phyloP scores from a whole-genome alignment of 2,797 vertebrate species.

The Pelobates cultripes region DNA sequence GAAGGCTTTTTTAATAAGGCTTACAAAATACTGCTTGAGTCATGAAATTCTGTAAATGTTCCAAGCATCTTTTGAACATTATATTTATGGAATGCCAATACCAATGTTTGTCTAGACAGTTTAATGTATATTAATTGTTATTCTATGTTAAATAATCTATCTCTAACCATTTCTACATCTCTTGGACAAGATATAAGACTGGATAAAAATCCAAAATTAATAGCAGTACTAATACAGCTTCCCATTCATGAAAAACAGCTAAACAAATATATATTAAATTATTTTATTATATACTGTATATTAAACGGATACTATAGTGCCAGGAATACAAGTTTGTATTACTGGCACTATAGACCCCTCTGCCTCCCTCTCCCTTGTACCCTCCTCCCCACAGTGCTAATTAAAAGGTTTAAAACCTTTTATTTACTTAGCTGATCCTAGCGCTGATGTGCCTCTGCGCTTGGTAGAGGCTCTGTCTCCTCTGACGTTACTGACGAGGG shows the following conservation, averaged over 20 bases:
- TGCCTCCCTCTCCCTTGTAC: no score
- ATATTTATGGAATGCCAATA: conserved; percentile 45
- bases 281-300: no score
- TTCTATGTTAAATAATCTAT: conserved; percentile 14
- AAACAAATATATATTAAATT: background rate
- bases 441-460: no score
- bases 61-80: conserved; percentile 53
- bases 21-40: conserved; percentile 64
- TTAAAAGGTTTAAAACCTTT: no score
- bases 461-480: no score
- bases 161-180: background rate
- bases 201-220: background rate
- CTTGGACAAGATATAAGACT: background rate
- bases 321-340: no score
- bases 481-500: no score
- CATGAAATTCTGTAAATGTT: conserved; percentile 58
- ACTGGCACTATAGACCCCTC: no score
- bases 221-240: background rate
- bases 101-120: conserved; percentile 51
- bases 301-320: no score
- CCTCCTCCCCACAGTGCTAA: no score
- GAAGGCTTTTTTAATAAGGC: conserved; percentile 67
- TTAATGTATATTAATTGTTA: conserved; percentile 51
- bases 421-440: no score
- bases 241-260: background rate